A percentile compares a stretch with the other conserved stretches of the same genome.
Conservation (phyloP, 2,113 vertebrate genomes). For the Nothoprocta perdicaria region DNA sequence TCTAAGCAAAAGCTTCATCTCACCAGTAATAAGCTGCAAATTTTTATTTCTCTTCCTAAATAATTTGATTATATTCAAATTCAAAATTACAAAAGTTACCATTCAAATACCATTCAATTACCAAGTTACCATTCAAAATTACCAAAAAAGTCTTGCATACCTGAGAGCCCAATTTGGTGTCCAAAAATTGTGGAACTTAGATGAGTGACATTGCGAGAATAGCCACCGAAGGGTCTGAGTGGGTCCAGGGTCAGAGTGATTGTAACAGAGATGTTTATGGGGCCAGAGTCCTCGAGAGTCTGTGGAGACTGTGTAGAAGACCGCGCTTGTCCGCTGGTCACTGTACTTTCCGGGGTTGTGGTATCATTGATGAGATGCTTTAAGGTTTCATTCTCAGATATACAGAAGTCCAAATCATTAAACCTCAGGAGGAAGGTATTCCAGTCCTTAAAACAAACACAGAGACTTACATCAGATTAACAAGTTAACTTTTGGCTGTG, state of each 20-base stretch:
- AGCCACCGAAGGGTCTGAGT: constrained; percentile 90
- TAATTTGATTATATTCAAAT: background rate
- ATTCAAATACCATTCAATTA: too few relatives aligned
- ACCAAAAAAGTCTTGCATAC: constrained; percentile 67
- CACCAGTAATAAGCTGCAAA: background rate
- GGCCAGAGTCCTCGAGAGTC: constrained; percentile 89
- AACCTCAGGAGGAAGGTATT: constrained; percentile 95
- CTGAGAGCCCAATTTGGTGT: constrained; percentile 92
- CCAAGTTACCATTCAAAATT: too few relatives aligned
- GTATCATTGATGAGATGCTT: constrained; percentile 95
- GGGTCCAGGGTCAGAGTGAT: constrained; percentile 95
- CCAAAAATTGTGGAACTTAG: constrained; percentile 90
- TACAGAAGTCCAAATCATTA: constrained; percentile 96
- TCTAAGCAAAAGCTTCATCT: background rate
- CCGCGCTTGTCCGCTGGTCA: constrained; percentile 89
- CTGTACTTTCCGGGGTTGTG: constrained; percentile 87
- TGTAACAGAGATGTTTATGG: constrained; percentile 93
- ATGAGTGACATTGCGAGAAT: constrained; percentile 95
- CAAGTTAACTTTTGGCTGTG: background rate
- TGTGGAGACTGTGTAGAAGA: constrained; percentile 89
- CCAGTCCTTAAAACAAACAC: constrained; percentile 86
- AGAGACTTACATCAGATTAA: background rate
- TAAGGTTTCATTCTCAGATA: constrained; percentile 96
- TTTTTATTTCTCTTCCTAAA: background rate
- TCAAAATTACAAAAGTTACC: background rate